These are phyloP conservation scores for Heterotilapia buettikoferi DNA, from an alignment of 2,113 vertebrate species.

Conservation along the genomic window DNA sequence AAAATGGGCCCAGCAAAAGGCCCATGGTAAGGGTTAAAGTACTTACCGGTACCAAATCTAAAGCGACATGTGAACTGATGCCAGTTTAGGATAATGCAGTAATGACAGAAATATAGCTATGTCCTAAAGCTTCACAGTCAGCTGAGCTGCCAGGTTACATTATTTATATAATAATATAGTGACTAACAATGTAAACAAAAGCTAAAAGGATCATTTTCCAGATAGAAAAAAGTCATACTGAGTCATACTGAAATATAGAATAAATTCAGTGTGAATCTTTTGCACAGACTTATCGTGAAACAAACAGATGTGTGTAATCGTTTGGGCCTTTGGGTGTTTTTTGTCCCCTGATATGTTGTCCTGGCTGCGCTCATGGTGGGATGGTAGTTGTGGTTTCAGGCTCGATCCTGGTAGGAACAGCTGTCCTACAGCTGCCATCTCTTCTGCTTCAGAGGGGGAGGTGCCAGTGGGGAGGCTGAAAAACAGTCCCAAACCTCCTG, in stretches of 20 bases:
- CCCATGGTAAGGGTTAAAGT: background rate
- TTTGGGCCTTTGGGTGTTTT: slow-evolving; percentile 37
- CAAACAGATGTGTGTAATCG: slow-evolving; percentile 36
- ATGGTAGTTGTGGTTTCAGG: slow-evolving; percentile 35
- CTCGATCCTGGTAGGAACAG: slow-evolving; percentile 76
- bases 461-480: slow-evolving; percentile 69
- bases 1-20: background rate
- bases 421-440: slow-evolving; percentile 92
- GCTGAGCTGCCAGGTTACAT: background rate
- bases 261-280: background rate
- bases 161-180: background rate
- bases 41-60: accelerated
- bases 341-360: slow-evolving; percentile 26
- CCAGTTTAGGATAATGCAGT: background rate
- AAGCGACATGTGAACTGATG: background rate
- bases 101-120: background rate
- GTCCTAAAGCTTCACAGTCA: background rate
- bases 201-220: background rate
- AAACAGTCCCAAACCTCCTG: slow-evolving; percentile 81
- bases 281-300: background rate
- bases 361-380: slow-evolving; percentile 30
- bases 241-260: background rate
- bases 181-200: background rate
- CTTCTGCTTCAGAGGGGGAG: slow-evolving; percentile 70
- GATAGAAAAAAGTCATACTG: background rate